phyloP scores from a whole-genome alignment of 2,888 invertebrate genomes.

The Aspidapion aeneum region DNA sequence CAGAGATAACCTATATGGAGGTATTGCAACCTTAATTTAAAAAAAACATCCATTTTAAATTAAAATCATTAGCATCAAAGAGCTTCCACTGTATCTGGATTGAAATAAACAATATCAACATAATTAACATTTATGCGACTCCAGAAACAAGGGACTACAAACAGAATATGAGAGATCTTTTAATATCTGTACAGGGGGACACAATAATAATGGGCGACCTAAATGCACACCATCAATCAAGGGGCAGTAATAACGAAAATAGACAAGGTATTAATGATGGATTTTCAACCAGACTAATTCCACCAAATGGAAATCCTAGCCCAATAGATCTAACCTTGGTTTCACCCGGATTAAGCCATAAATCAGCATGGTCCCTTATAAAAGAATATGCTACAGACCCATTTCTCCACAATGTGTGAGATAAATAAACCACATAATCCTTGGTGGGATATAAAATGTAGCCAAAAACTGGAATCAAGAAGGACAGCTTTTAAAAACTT shows the following conservation, averaged over 20 bases:
- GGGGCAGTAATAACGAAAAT: background rate
- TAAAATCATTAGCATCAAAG: too few species aligned
- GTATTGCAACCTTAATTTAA: background rate
- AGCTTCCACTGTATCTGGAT: too few species aligned
- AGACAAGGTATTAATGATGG: background rate
- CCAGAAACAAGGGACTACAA: background rate
- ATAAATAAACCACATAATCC: background rate
- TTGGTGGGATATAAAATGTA: background rate
- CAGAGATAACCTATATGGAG: background rate
- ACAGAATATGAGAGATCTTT: background rate
- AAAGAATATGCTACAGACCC: background rate
- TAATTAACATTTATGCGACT: background rate
- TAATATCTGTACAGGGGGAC: background rate
- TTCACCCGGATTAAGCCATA: background rate
- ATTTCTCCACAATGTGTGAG: background rate
- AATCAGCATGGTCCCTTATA: background rate
- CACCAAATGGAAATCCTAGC: background rate
- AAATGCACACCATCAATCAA: background rate
- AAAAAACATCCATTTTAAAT: background rate
- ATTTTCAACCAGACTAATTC: background rate
- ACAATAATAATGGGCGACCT: background rate
- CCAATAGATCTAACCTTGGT: background rate
- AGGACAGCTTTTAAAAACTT: background rate
- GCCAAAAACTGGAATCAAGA: background rate
- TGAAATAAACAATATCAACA: background rate